phyloP scores from a whole-genome alignment of 2,888 invertebrate genomes.

The Strigamia maritima region DNA sequence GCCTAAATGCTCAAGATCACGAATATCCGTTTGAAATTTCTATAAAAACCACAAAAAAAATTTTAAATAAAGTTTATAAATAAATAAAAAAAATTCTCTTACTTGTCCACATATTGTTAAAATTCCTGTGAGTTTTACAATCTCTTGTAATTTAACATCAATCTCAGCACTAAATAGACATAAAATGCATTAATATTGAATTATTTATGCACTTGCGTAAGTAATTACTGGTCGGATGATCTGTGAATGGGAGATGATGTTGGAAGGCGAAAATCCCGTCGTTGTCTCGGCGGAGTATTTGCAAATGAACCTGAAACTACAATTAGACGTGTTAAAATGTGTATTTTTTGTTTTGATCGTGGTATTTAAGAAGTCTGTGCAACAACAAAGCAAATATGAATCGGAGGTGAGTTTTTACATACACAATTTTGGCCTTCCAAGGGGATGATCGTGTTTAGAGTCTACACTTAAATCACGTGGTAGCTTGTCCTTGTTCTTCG shows the following conservation, averaged over 20 bases:
- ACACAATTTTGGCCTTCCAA: conserved; percentile 62
- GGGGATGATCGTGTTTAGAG: conserved; percentile 54
- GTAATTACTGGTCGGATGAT: conserved; percentile 22
- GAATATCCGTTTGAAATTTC: conserved; percentile 74
- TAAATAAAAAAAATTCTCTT: conserved; percentile 42
- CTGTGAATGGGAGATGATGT: conserved; percentile 44
- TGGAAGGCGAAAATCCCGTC: conserved; percentile 60
- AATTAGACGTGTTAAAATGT: conserved; percentile 34
- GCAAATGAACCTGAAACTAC: conserved; percentile 15
- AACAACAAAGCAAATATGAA: neutral
- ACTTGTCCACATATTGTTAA: conserved; percentile 72
- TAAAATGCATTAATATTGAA: conserved; percentile 47
- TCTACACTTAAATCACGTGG: conserved; percentile 53
- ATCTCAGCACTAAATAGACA: conserved; percentile 55
- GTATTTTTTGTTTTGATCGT: no score
- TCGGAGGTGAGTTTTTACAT: conserved; percentile 51
- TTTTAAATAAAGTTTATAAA: conserved; percentile 21
- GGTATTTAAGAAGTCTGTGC: neutral
- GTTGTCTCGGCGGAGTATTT: conserved; percentile 42
- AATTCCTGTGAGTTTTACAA: conserved; percentile 89
- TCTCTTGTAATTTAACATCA: conserved; percentile 82
- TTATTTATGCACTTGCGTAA: neutral
- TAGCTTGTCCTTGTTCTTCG: conserved; percentile 60
- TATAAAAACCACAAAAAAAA: conserved; percentile 46
- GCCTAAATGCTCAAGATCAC: conserved; percentile 78